Evolutionary conservation across 2,113 vertebrate genomes (phyloP).

Genomic region (Axis porcinus): DNA sequence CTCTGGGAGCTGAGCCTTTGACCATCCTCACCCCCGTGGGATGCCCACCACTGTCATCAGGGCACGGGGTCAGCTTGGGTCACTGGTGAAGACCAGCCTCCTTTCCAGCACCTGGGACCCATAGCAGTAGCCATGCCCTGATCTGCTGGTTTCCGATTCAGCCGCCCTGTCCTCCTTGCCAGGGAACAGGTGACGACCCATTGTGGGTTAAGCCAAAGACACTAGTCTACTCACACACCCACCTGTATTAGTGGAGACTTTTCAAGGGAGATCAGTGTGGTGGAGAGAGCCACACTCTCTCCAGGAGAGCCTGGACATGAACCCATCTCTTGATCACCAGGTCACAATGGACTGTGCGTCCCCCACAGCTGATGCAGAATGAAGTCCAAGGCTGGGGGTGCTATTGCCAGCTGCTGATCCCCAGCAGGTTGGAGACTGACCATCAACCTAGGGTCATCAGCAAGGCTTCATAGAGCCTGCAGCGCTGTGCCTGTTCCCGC

Average conservation of each 20-base stretch:
- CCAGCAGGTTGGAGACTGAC: neutral
- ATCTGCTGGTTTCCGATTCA: accelerated
- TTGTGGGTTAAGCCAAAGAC: accelerated
- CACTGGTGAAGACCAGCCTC: accelerated
- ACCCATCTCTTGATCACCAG: too few relatives aligned
- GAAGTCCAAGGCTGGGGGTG: neutral
- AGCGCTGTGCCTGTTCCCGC: accelerated
- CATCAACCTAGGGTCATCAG: accelerated
- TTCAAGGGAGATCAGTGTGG: accelerated
- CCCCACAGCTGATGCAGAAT: neutral
- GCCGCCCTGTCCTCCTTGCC: neutral
- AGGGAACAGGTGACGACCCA: neutral
- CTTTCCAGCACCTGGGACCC: too few relatives aligned
- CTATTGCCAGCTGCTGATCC: neutral
- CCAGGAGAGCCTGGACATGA: neutral
- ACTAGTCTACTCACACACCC: neutral
- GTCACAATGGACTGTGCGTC: accelerated
- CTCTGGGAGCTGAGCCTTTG: neutral
- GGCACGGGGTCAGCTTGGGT: neutral
- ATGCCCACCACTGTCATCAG: accelerated
- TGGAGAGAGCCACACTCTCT: neutral
- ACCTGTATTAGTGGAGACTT: neutral
- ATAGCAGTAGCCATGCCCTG: accelerated
- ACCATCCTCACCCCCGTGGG: accelerated
- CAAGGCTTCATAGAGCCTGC: accelerated